Evolutionary conservation across 2,888 invertebrate species (phyloP).

Genomic region (Dolomedes plantarius): DNA sequence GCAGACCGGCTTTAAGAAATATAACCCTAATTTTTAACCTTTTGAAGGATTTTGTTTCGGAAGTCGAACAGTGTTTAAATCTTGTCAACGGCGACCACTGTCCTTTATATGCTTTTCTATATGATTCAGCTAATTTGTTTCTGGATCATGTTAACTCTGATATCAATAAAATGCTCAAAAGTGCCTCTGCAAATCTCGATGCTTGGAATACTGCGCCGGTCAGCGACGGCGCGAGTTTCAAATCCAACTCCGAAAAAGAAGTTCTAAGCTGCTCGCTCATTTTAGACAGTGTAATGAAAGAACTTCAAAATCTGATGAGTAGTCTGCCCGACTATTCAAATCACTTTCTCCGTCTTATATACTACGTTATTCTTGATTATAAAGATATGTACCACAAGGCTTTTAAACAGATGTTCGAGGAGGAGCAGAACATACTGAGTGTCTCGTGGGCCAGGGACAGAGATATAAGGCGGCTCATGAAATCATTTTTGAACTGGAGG

Average conservation of each 20-base stretch:
- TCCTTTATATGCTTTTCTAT: slow-evolving; percentile 88
- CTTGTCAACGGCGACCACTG: slow-evolving; percentile 79
- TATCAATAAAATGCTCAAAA: slow-evolving; percentile 82
- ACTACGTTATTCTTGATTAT: slow-evolving; percentile 45
- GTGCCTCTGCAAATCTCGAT: slow-evolving; percentile 82
- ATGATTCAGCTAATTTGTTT: slow-evolving; percentile 91
- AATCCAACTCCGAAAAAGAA: slow-evolving; percentile 31
- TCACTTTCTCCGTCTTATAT: slow-evolving; percentile 49
- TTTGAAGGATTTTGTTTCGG: slow-evolving; percentile 33
- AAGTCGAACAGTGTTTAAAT: slow-evolving; percentile 26
- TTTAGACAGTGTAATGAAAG: slow-evolving; percentile 35
- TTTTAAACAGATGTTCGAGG: slow-evolving; percentile 50
- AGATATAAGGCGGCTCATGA: slow-evolving; percentile 74
- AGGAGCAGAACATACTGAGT: slow-evolving; percentile 48
- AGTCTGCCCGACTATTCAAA: slow-evolving; percentile 36
- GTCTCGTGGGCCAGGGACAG: slow-evolving; percentile 54
- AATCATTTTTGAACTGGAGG: slow-evolving; percentile 85
- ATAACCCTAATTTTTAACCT: slow-evolving; percentile 30
- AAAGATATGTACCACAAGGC: slow-evolving; percentile 45
- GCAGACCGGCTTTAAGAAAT: slow-evolving; percentile 41
- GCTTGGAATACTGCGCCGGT: slow-evolving; percentile 29
- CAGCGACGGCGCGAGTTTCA: background rate
- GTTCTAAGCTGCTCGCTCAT: slow-evolving; percentile 44
- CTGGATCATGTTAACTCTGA: slow-evolving; percentile 85
- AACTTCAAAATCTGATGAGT: slow-evolving; percentile 19